Percentiles rank a stretch among this genome's conserved stretches.
Conservation (phyloP, 92 coral and sea anemone genomes). For the Paragorgia papillata region DNA sequence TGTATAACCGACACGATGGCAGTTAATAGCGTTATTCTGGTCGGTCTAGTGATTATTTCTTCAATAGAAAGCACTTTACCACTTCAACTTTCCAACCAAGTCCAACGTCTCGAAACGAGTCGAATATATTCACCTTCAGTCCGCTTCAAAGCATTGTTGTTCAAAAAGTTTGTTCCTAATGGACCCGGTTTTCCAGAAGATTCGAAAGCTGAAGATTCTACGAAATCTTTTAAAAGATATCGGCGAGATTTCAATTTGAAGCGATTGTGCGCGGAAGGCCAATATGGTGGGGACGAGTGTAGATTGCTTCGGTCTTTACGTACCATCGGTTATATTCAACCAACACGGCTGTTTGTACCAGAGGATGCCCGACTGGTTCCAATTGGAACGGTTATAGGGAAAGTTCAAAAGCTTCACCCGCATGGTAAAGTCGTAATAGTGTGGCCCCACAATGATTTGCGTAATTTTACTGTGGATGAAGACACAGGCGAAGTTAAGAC, state of each 20-base stretch:
- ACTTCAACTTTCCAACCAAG: too few relatives aligned
- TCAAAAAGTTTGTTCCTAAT: too few relatives aligned
- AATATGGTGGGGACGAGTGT: constrained; percentile 20
- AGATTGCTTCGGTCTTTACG: constrained; percentile 4
- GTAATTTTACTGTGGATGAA: constrained; percentile 24
- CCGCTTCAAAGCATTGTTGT: too few relatives aligned
- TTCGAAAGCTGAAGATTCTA: background rate
- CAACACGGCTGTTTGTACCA: constrained; percentile 39
- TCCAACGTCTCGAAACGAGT: too few relatives aligned
- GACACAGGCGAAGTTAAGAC: constrained; percentile 31
- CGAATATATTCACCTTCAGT: too few relatives aligned
- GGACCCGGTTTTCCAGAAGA: too few relatives aligned
- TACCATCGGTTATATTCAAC: constrained; percentile 17
- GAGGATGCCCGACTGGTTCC: constrained; percentile 2
- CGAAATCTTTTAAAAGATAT: too few relatives aligned
- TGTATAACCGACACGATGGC: too few relatives aligned
- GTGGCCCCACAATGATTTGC: constrained; percentile 25
- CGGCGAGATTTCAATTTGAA: background rate
- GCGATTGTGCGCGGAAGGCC: too few relatives aligned
- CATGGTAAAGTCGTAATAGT: constrained; percentile 32
- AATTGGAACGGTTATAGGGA: constrained; percentile 29
- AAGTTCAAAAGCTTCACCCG: constrained; percentile 34
- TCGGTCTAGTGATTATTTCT: background rate
- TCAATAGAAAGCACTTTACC: background rate
- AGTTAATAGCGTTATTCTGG: background rate